Conservation (phyloP, 2,888 invertebrate species). For the Brachylomia viminalis region DNA sequence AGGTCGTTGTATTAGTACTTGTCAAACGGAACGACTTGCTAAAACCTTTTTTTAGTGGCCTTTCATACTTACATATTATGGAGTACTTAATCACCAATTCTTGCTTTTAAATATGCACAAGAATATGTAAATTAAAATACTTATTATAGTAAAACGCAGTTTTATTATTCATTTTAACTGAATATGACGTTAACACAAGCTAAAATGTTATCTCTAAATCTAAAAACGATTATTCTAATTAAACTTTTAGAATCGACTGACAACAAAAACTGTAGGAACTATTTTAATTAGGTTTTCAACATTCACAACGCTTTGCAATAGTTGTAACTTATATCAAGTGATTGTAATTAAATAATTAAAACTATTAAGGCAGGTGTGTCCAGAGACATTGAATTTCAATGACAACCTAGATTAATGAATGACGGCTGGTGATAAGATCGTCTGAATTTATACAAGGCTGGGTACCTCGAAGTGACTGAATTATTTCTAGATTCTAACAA, state of each 20-base stretch:
- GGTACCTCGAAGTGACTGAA: slow-evolving; percentile 4
- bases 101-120: slow-evolving; percentile 17
- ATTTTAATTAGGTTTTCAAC: slow-evolving; percentile 47
- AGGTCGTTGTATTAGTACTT: slow-evolving; percentile 54
- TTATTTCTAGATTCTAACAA: slow-evolving; percentile 27
- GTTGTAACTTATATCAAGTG: slow-evolving; percentile 36
- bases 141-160: background rate
- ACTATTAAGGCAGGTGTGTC: slow-evolving; percentile 56
- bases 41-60: slow-evolving; percentile 40
- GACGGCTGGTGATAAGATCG: slow-evolving; percentile 50
- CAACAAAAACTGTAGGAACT: slow-evolving; percentile 16
- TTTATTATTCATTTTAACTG: slow-evolving; percentile 4
- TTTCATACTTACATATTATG: slow-evolving; percentile 13
- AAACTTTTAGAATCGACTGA: slow-evolving; percentile 33
- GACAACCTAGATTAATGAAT: slow-evolving; percentile 55
- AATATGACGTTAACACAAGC: slow-evolving; percentile 5
- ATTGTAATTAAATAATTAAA: slow-evolving; percentile 59
- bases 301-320: slow-evolving; percentile 34
- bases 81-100: background rate
- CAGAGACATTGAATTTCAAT: slow-evolving; percentile 55
- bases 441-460: slow-evolving; percentile 32
- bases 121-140: background rate
- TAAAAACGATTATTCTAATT: slow-evolving; percentile 40
- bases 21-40: slow-evolving; percentile 41
- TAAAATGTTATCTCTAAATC: slow-evolving; percentile 31